Evolutionary conservation across 2,797 vertebrate species (phyloP), one percentile per base, ranked within the genome.

Genomic region (Epinephelus awoara): DNA sequence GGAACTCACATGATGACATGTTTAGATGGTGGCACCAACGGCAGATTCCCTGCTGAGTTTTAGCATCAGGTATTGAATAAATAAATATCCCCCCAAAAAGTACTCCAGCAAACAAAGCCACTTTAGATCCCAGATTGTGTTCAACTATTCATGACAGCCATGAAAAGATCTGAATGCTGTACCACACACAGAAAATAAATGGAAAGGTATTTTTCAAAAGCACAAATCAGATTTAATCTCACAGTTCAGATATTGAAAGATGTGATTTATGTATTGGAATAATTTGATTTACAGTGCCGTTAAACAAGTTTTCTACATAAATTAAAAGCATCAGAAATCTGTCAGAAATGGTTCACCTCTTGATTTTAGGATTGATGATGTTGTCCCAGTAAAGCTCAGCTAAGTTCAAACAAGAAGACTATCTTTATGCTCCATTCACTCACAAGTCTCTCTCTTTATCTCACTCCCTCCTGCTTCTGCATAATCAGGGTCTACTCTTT

Each of bases 181-280:
- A 54, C 52, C n/a, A 8, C 34, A 23, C 8, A 44, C 18, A 25
- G 4, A 25, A 14, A 25, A 54, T 11, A 34, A 6, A 34, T 1
- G 15, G 7, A 51, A 21, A 21, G 3, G 4, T 27, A 27, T 67
- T 69, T 18, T 38, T 50, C n/a, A 50, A 38, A 42, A 23, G 18
- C 25, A 19, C 68, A 50, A 27, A 59, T 59, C 68, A 42, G 67
- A 50, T 58, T 23, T 59, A 18, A 70, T 58, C n/a, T 40, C 69
- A 61, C 29, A 62, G 46, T 17, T 27, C 11, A 40, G 17, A n/a
- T 52, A 40, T 2, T 19, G n/a, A 52, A 62, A 23, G 14, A 29
- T 58, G 57, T 52, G 5, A 54, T 64, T 44, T 7, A 63, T 29
- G 38, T 29, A 21, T 6, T 5, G 3, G 40, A 21, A 17, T 44